Conservation (phyloP, 2,113 vertebrate genomes). For the Micronisus gabar region DNA sequence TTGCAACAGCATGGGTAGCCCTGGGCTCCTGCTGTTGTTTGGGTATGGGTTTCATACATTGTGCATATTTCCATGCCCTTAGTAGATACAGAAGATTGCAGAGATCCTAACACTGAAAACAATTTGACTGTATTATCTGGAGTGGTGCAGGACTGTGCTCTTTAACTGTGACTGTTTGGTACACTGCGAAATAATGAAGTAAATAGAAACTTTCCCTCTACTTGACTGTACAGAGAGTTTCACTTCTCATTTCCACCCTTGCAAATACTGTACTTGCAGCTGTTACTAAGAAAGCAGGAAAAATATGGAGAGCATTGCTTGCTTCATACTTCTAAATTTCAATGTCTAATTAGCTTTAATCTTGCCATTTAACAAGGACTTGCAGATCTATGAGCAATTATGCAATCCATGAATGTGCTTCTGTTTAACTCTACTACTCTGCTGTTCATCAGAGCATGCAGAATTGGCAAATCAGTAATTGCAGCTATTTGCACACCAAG, state of each 20-base stretch:
- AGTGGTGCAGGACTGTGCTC: background rate
- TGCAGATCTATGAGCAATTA: conserved; percentile 20
- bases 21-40: background rate
- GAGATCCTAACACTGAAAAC: background rate
- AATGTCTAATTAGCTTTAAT: conserved; percentile 43
- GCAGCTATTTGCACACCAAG: conserved; percentile 36
- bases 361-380: conserved; percentile 31
- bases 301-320: background rate
- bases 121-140: background rate
- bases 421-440: conserved; percentile 42
- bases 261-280: background rate
- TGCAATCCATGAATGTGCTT: conserved; percentile 26
- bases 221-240: background rate
- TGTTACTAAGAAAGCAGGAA: background rate
- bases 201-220: background rate
- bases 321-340: conserved; percentile 21
- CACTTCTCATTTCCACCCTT: background rate
- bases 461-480: conserved; percentile 53
- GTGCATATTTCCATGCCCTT: background rate
- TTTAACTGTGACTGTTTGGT: background rate
- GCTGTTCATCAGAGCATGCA: conserved; percentile 19
- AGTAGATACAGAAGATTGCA: background rate
- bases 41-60: background rate
- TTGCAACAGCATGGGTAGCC: background rate
- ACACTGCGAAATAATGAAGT: background rate